Evolutionary conservation across 2,888 invertebrate species (phyloP).

Genomic region (Portevinia maculata): DNA sequence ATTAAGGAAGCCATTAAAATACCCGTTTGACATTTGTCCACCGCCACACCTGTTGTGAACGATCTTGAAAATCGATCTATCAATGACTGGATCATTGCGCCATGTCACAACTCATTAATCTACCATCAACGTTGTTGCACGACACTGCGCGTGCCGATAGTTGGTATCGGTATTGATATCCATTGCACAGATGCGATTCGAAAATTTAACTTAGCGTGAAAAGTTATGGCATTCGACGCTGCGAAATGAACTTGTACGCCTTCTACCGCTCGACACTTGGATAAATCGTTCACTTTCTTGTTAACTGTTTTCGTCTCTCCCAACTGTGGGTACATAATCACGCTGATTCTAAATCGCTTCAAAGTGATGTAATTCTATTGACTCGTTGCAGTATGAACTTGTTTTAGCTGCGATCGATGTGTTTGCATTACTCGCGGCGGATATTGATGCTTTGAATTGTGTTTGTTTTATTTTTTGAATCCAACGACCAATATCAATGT

Average conservation of each 20-base stretch:
- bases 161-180: not conserved
- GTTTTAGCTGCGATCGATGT: conserved; percentile 54
- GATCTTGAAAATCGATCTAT: conserved; percentile 71
- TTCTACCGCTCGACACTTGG: conserved; percentile 8
- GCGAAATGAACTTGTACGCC: conserved; percentile 33
- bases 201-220: conserved; percentile 35
- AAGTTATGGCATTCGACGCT: conserved; percentile 42
- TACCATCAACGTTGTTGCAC: conserved; percentile 61
- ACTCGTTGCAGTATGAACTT: conserved; percentile 63
- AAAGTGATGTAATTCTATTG: conserved; percentile 61
- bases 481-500: conserved; percentile 60
- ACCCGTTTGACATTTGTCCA: conserved; percentile 63
- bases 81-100: conserved; percentile 62
- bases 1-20: conserved; percentile 70
- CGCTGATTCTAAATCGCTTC: conserved; percentile 38
- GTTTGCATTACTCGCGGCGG: conserved; percentile 24
- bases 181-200: conserved; percentile 16
- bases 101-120: conserved; percentile 62
- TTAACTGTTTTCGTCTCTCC: conserved; percentile 38
- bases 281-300: conserved; percentile 25
- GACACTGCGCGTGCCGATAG: not conserved
- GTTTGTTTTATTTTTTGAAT: conserved; percentile 24
- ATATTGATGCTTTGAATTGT: conserved; percentile 32
- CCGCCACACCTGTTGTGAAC: conserved; percentile 65
- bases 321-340: conserved; percentile 32